Percentiles rank a stretch among this genome's conserved stretches.
phyloP scores from a whole-genome alignment of 2,113 vertebrate species.

The Oophaga pumilio region DNA sequence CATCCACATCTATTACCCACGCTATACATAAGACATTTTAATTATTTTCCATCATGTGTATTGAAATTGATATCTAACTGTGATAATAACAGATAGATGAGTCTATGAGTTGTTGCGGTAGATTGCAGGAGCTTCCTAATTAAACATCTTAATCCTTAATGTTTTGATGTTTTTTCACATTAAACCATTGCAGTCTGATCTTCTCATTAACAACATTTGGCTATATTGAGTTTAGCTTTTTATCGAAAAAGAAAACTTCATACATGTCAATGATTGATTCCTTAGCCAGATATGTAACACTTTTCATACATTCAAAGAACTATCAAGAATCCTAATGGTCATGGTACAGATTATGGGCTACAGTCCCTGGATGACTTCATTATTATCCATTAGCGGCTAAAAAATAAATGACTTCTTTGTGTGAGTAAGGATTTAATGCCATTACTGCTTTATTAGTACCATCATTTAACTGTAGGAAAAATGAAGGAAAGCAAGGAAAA shows the following conservation, averaged over 20 bases:
- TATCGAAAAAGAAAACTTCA: background rate
- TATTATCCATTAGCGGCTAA: background rate
- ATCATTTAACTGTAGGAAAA: background rate
- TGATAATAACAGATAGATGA: conserved; percentile 46
- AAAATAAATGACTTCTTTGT: background rate
- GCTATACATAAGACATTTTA: conserved; percentile 49
- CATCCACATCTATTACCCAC: conserved; percentile 24
- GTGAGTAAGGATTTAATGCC: background rate
- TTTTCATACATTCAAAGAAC: background rate
- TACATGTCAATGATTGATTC: background rate
- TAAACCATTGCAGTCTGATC: background rate
- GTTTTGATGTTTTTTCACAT: conserved; percentile 18
- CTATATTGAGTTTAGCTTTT: background rate
- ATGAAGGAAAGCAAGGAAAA: background rate
- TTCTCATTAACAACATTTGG: background rate
- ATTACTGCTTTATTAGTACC: background rate
- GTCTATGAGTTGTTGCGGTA: conserved; percentile 24
- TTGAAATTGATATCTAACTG: conserved; percentile 52
- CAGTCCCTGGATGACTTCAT: background rate
- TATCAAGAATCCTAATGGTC: background rate
- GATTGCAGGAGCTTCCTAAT: conserved; percentile 42
- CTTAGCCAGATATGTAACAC: background rate
- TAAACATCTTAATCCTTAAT: conserved; percentile 53
- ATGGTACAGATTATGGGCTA: background rate
- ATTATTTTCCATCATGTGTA: conserved; percentile 48